Conservation (phyloP, 2,113 vertebrate genomes). For the Setophaga kirtlandii region DNA sequence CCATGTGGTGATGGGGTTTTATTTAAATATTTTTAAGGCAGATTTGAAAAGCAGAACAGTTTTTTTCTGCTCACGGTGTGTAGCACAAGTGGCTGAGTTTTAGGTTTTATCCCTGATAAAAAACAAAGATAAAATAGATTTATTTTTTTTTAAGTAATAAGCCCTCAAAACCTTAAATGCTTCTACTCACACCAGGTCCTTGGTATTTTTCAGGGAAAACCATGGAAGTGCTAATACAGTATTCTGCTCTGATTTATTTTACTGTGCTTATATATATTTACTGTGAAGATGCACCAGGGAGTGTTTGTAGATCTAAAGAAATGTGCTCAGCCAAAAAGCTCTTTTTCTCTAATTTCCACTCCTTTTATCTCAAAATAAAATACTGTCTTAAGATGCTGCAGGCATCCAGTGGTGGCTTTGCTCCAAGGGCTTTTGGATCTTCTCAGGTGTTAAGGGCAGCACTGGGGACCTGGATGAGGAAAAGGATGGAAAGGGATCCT, state of each 20-base stretch:
- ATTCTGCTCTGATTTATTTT: background rate
- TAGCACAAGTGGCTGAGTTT: background rate
- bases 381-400: background rate
- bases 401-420: background rate
- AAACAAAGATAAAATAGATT: background rate
- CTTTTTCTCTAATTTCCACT: background rate
- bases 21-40: background rate
- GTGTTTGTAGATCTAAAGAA: background rate
- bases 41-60: background rate
- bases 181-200: background rate
- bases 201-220: background rate
- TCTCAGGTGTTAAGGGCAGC: background rate
- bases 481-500: background rate
- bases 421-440: background rate
- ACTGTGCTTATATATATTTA: background rate
- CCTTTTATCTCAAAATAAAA: background rate
- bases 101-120: background rate
- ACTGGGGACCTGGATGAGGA: background rate
- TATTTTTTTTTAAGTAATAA: background rate
- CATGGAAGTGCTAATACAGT: background rate
- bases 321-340: background rate
- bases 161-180: background rate
- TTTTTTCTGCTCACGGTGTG: accelerated
- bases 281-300: background rate
- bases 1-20: background rate